A percentile compares a stretch with the other conserved stretches of the same genome.
phyloP scores from a whole-genome alignment of 2,113 vertebrate genomes.

The Nesoenas mayeri region DNA sequence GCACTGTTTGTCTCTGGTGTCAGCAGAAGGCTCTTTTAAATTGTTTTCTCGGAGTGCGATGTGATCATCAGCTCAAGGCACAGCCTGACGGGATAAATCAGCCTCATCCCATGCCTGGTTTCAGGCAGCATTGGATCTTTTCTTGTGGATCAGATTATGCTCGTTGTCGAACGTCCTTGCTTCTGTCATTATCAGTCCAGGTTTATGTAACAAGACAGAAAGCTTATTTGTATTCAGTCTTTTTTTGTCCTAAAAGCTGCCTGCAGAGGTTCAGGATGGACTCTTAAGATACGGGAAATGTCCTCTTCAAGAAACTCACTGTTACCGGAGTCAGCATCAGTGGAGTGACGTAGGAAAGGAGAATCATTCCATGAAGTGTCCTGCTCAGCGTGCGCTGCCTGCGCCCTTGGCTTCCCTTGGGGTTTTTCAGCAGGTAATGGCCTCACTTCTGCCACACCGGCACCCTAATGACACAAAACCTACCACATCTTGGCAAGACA shows the following conservation, averaged over 20 bases:
- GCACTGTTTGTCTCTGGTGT: constrained; percentile 23
- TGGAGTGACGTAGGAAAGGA: background rate
- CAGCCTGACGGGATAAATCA: constrained; percentile 17
- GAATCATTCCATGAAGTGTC: background rate
- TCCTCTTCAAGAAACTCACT: background rate
- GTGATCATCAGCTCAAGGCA: background rate
- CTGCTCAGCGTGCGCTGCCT: background rate
- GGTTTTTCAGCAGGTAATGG: background rate
- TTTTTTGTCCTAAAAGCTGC: constrained; percentile 2
- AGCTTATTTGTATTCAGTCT: background rate
- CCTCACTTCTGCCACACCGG: background rate
- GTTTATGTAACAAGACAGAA: background rate
- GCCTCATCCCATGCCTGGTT: background rate
- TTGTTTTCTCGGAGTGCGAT: background rate
- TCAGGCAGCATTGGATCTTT: background rate
- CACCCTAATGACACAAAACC: background rate
- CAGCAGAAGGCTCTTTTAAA: constrained; percentile 17
- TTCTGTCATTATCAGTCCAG: background rate
- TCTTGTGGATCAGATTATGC: accelerated
- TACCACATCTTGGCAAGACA: background rate
- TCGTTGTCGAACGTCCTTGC: accelerated
- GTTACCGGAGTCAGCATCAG: background rate
- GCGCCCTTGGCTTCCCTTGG: background rate
- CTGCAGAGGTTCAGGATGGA: background rate
- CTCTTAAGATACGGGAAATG: background rate